A percentile compares a stretch with the other conserved stretches of the same genome.
These are phyloP conservation scores for Ophthalmolycus amberensis DNA, from an alignment of 2,113 vertebrate genomes.

Conservation along the genomic window DNA sequence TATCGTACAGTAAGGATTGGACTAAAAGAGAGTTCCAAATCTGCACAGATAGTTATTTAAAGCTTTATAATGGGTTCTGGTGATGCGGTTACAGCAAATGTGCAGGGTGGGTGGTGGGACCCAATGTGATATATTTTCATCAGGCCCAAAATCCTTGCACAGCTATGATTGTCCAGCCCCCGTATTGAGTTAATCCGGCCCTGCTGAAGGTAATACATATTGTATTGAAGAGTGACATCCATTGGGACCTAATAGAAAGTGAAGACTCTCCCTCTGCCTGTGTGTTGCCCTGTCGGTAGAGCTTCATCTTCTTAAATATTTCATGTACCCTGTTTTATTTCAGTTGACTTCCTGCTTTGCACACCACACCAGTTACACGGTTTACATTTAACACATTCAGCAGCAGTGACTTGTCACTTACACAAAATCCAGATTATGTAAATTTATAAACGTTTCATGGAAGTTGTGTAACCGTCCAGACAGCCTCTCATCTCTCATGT, in stretches of 20 bases:
- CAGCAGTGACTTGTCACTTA: neutral
- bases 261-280: neutral
- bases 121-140: neutral
- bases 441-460: constrained; percentile 41
- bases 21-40: neutral
- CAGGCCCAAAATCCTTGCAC: neutral
- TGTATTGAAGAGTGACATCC: neutral
- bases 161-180: too few relatives aligned
- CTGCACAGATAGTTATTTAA: neutral
- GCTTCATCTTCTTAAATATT: constrained; percentile 32
- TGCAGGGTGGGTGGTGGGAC: neutral
- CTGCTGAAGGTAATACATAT: neutral
- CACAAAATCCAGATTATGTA: constrained; percentile 40
- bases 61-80: neutral
- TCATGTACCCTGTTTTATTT: constrained; percentile 28
- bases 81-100: neutral
- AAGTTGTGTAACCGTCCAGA: constrained; percentile 37
- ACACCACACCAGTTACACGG: neutral
- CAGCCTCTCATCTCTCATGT: constrained; percentile 30
- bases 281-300: neutral
- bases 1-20: neutral
- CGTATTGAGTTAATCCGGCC: neutral
- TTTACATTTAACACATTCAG: neutral
- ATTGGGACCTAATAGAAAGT: neutral
- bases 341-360: neutral